Evolutionary conservation across 2,797 vertebrate species (phyloP).

Genomic region (Malacoctenus gilli): DNA sequence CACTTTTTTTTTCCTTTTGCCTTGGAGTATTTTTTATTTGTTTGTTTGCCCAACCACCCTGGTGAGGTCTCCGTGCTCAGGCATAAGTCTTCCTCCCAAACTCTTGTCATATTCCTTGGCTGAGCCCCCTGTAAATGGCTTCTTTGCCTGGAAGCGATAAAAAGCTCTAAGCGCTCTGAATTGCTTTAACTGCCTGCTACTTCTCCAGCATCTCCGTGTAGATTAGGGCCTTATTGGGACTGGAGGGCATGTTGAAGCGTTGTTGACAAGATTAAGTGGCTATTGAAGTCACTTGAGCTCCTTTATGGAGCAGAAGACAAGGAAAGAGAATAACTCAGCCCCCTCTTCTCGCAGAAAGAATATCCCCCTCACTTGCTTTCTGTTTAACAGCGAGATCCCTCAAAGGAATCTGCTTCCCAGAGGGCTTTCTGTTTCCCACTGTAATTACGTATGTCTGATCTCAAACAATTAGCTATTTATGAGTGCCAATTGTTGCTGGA

Average conservation of each 20-base stretch:
- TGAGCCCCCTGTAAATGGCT: conserved; percentile 79
- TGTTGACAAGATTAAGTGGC: conserved; percentile 98
- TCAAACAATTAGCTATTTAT: conserved; percentile 86
- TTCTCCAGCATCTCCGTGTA: conserved; percentile 88
- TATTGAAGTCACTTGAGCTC: conserved; percentile 98
- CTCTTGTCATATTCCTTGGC: no score
- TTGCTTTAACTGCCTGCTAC: conserved; percentile 92
- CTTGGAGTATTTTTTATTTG: no score
- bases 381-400: conserved; percentile 89
- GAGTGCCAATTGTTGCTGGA: conserved; percentile 88
- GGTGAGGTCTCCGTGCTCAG: no score
- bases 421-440: conserved; percentile 80
- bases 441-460: conserved; percentile 91
- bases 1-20: no score
- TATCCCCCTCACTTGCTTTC: conserved; percentile 65
- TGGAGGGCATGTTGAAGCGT: conserved; percentile 92
- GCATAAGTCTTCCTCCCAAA: no score
- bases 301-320: conserved; percentile 88
- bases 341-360: conserved; percentile 63
- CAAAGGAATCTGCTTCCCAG: conserved; percentile 81
- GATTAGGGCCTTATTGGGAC: conserved; percentile 93
- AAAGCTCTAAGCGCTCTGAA: conserved; percentile 90
- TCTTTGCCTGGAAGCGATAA: conserved; percentile 82
- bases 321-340: conserved; percentile 85
- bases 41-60: no score